Percentiles rank a stretch among this genome's conserved stretches.
phyloP scores from a whole-genome alignment of 2,113 vertebrate genomes.

The Orycteropus afer region DNA sequence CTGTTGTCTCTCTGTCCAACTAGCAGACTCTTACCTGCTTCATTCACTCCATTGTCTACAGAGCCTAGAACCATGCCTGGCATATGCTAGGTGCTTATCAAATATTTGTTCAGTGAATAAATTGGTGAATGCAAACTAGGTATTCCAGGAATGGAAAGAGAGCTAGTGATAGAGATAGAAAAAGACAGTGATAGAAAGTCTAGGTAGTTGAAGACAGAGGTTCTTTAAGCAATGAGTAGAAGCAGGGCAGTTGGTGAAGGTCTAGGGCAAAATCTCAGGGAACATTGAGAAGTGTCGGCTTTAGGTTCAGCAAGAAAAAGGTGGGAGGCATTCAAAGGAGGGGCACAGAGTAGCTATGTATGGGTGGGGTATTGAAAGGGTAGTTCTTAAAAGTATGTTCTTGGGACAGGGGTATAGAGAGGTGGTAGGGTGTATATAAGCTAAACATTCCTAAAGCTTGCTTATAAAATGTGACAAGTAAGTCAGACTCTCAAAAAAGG shows the following conservation, averaged over 20 bases:
- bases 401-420: neutral
- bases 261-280: neutral
- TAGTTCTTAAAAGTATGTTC: neutral
- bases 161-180: neutral
- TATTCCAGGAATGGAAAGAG: neutral
- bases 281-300: neutral
- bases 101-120: neutral
- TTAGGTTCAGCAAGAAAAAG: neutral
- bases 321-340: neutral
- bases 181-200: neutral
- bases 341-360: accelerated
- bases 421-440: accelerated
- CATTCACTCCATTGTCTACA: neutral
- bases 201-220: neutral
- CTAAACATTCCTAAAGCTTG: neutral
- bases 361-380: neutral
- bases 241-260: neutral
- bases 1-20: neutral
- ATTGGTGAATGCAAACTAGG: neutral
- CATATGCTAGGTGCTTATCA: neutral
- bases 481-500: neutral
- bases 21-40: neutral
- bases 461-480: neutral
- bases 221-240: neutral
- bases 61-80: neutral